Base-by-base conservation (phyloP, 2,113 vertebrate genomes). In the Siniperca knerii region DNA sequence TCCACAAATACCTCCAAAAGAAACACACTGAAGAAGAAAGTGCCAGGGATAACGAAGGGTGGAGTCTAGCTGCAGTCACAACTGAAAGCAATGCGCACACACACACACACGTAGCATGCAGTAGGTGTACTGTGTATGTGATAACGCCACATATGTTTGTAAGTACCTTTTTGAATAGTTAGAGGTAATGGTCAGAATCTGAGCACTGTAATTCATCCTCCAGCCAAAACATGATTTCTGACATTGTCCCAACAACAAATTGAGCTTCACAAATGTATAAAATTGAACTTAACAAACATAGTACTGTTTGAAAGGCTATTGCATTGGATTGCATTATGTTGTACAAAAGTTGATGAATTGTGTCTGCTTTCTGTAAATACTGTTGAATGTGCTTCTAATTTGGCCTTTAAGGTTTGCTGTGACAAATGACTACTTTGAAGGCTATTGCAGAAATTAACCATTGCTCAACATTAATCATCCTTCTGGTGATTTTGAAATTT, bases 321-420 rank as follows among this genome's bases (percentile, higher is more conserved):
- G 15, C 15, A 23, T 29, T 57, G 16, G 15, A 37, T 57, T 65
- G 8, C 21, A 48, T 76, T 44, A 29, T 58, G 25, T 50, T 33
- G 62, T 16, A 33, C 20, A 50, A 40, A 20, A n/a, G n/a, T 54
- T 57, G 6, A 55, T 25, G 4, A 18, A 6, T 21, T 65, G 12
- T 55, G n/a, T 33, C 8, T 52, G 52, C 50, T 13, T 13, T 83
- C 35, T n/a, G 12, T 65, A 65, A 83, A 65, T 66, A 21, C 42
- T 10, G 10, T 60, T 62, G 33, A 50, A 37, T n/a, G 21, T 71
- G 15, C 15, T 52, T 48, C 35, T 75, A 67, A 84, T 82, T 77
- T 44, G n/a, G 25, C 62, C 81, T 79, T 74, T 71, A 82, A 77
- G 16, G 12, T 18, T 58, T 46, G 55, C 37, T 82, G 57, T 82